Percentiles rank a stretch among this genome's conserved stretches.
These are phyloP conservation scores for Pelagia noctiluca DNA, from an alignment of 30 jellyfish, hydroid and myxozoan genomes.

Conservation along the genomic window DNA sequence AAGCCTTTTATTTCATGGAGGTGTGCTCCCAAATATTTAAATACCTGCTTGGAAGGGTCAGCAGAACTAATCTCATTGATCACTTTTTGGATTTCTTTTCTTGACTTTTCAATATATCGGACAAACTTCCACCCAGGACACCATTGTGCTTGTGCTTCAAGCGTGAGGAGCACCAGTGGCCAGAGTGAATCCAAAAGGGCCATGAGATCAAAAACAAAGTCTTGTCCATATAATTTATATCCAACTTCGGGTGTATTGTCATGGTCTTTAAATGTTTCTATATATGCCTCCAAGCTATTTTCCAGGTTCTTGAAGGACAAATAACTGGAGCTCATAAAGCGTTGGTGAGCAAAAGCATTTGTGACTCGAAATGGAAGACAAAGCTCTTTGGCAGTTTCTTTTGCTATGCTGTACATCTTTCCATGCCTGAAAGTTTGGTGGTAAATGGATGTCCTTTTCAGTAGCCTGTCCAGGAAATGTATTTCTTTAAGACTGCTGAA, in stretches of 20 bases:
- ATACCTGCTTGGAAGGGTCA: neutral
- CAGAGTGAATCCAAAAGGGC: conserved; percentile 33
- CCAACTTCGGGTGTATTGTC: conserved; percentile 49
- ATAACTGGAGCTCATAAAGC: conserved; percentile 27
- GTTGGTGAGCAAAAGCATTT: conserved; percentile 17
- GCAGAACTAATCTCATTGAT: neutral
- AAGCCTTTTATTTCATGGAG: neutral
- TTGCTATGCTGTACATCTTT: neutral
- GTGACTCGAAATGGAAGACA: conserved; percentile 13
- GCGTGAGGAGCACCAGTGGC: conserved; percentile 49
- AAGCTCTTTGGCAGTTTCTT: neutral
- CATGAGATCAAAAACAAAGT: conserved; percentile 27
- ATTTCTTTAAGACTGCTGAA: neutral
- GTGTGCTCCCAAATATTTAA: conserved; percentile 9
- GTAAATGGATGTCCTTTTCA: conserved; percentile 6
- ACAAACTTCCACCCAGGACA: conserved; percentile 59
- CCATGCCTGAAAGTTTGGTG: conserved; percentile 8
- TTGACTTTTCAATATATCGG: conserved; percentile 22
- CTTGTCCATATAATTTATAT: conserved; percentile 43
- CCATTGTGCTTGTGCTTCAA: conserved; percentile 45
- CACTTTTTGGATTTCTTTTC: neutral
- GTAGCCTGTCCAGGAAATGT: neutral
- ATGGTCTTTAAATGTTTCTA: conserved; percentile 53
- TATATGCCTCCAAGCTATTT: conserved; percentile 25
- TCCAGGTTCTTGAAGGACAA: conserved; percentile 9